Conservation (phyloP, 2,797 vertebrate genomes). For the Phoxinus dragarum region DNA sequence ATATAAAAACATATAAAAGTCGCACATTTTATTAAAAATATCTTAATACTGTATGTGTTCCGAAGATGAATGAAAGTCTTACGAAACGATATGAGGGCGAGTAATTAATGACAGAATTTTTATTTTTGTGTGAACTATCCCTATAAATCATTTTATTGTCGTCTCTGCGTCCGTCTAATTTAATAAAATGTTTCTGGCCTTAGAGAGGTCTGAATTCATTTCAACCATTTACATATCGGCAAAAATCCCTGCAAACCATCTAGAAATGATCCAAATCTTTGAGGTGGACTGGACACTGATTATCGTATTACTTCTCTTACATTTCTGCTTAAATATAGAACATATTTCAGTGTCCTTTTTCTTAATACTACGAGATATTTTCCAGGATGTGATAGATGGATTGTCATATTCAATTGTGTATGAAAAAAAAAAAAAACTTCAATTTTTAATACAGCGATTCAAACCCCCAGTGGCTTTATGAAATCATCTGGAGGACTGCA, state of each 20-base stretch:
- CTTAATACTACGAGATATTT: neutral
- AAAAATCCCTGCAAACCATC: neutral
- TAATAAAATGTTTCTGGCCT: neutral
- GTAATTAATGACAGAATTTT: no score
- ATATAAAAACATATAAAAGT: no score
- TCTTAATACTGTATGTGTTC: no score
- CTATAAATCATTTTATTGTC: neutral
- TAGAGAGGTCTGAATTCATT: neutral
- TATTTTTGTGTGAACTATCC: no score
- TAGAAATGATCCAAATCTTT: neutral
- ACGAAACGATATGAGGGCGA: no score
- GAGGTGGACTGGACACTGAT: neutral
- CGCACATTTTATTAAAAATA: no score
- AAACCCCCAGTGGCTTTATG: conserved; percentile 5
- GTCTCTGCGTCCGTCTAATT: neutral
- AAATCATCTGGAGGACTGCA: conserved; percentile 10
- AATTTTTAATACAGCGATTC: neutral
- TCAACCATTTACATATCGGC: neutral
- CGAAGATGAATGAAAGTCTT: no score
- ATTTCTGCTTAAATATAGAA: neutral
- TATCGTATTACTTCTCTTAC: neutral
- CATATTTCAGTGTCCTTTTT: neutral
- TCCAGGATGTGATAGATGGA: neutral
- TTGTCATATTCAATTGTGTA: conserved; percentile 7
- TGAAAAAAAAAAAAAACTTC: neutral